These are phyloP conservation scores for Carcharodon carcharias DNA, from an alignment of 2,797 vertebrate genomes.

Conservation along the genomic window DNA sequence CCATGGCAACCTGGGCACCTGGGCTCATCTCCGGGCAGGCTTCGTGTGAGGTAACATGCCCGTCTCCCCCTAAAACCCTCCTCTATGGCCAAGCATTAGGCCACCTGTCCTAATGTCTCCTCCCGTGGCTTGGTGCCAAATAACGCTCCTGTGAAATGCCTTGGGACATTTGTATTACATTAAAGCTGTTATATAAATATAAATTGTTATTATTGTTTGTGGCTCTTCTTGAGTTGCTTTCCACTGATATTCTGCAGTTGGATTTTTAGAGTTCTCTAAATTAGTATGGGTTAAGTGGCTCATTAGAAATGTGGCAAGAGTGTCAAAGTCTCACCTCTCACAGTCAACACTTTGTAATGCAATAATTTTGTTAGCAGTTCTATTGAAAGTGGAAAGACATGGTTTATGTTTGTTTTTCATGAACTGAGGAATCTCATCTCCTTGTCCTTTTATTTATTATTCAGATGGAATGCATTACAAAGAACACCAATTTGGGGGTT, in stretches of 20 bases:
- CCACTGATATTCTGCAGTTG: background rate
- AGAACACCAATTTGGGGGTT: background rate
- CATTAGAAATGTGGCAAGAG: background rate
- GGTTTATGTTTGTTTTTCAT: background rate
- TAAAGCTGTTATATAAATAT: background rate
- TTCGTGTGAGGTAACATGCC: no score
- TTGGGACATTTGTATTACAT: background rate
- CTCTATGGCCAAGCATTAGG: no score
- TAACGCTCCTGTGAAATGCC: background rate
- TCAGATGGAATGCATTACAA: background rate
- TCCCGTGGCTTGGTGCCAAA: background rate
- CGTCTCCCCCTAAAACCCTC: no score
- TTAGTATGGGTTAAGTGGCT: background rate
- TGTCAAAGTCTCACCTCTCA: background rate
- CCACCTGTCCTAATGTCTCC: background rate
- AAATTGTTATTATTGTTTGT: background rate
- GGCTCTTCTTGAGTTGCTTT: background rate
- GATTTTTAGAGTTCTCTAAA: background rate
- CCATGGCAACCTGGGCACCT: no score
- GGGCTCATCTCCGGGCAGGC: no score
- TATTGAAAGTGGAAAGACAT: background rate
- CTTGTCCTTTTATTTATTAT: background rate
- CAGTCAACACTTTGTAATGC: background rate
- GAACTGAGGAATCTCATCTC: background rate
- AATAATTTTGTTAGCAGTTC: background rate